Evolutionary conservation across 2,113 vertebrate genomes (phyloP).

Genomic region (Herpetotheres cachinnans): DNA sequence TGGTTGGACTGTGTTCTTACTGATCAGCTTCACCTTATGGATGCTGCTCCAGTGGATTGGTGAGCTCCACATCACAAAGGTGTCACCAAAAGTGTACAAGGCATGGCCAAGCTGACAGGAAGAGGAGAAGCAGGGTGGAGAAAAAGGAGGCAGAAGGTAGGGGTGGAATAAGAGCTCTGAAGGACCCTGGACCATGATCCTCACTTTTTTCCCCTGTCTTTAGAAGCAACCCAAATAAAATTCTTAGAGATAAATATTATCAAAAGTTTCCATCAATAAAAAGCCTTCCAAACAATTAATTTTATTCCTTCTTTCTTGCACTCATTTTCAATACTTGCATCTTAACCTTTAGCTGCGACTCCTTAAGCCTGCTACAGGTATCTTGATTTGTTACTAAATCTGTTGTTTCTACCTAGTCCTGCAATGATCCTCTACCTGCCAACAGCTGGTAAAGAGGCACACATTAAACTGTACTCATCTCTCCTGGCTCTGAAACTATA

Average conservation of each 20-base stretch:
- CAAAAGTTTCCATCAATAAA: background rate
- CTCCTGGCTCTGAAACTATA: background rate
- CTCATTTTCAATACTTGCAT: background rate
- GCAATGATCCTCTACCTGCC: background rate
- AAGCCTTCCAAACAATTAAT: background rate
- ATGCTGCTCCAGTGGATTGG: rapidly evolving
- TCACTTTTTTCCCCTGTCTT: background rate
- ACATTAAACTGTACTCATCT: background rate
- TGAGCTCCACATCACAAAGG: background rate
- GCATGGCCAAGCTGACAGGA: background rate
- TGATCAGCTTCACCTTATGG: background rate
- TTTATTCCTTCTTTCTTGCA: background rate
- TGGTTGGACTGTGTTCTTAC: background rate
- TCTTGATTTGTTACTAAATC: background rate
- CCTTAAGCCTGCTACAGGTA: background rate
- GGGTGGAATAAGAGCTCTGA: background rate
- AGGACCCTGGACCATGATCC: background rate
- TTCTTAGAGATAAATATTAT: background rate
- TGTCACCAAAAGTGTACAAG: background rate
- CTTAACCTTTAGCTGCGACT: background rate
- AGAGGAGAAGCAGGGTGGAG: background rate
- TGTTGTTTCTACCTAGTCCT: background rate
- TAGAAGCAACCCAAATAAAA: background rate
- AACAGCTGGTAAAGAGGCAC: background rate
- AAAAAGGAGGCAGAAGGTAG: background rate